These are phyloP conservation scores for Imbricaverruca yamaguchii DNA, from an alignment of 2,888 invertebrate species.

Conservation along the genomic window DNA sequence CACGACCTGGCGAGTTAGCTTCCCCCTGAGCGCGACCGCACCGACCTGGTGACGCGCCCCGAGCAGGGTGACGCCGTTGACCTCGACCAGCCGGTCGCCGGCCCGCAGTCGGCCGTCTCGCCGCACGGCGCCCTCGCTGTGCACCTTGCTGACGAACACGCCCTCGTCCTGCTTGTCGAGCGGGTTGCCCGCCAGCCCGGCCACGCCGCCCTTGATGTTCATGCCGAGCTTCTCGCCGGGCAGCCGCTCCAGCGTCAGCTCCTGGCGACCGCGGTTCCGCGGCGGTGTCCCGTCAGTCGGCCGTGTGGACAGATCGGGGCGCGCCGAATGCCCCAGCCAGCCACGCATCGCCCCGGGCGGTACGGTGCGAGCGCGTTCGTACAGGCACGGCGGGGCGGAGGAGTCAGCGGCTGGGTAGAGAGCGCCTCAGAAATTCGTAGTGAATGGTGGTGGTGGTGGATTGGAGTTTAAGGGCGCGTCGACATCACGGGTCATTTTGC, in stretches of 20 bases:
- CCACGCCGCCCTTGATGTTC: conserved; percentile 47
- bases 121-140: conserved; percentile 84
- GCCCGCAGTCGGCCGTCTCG: conserved; percentile 84
- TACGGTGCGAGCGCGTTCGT: no score
- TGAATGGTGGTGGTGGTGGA: no score
- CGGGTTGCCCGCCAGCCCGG: conserved; percentile 45
- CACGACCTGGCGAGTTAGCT: no score
- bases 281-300: no score
- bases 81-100: conserved; percentile 91
- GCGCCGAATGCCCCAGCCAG: no score
- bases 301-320: no score
- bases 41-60: conserved; percentile 83
- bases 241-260: not conserved
- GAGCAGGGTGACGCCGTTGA: conserved; percentile 83
- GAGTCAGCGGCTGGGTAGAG: no score
- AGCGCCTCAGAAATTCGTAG: no score
- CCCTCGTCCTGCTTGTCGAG: conserved; percentile 49
- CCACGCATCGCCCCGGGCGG: no score
- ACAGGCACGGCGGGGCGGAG: no score
- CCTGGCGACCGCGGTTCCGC: not conserved
- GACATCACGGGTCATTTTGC: no score
- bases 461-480: no score
- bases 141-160: conserved; percentile 68
- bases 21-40: not conserved
- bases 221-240: conserved; percentile 44